A percentile compares a stretch with the other conserved stretches of the same genome.
Evolutionary conservation across 2,797 vertebrate genomes (phyloP).

Genomic region (Valencia hispanica): DNA sequence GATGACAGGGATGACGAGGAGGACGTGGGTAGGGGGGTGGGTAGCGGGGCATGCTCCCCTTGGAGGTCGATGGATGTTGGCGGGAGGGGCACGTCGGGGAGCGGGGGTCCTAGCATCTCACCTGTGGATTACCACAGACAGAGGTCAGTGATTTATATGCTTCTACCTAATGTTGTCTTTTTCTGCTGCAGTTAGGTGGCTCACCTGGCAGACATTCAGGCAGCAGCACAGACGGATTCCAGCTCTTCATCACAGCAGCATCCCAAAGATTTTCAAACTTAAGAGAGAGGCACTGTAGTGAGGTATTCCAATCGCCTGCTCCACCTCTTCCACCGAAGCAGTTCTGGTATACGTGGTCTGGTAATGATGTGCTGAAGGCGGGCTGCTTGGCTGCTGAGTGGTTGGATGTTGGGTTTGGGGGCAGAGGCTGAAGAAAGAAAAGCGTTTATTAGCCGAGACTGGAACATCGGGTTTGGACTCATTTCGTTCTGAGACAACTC

Average conservation of each 20-base stretch:
- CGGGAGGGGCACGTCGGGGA: slow-evolving; percentile 87
- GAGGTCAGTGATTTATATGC: not conserved
- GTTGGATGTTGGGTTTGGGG: slow-evolving; percentile 88
- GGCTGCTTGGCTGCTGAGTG: slow-evolving; percentile 92
- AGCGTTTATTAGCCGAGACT: slow-evolving; percentile 5
- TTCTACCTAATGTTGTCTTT: not conserved
- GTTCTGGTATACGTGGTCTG: slow-evolving; percentile 95
- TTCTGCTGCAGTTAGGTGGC: slow-evolving; percentile 1
- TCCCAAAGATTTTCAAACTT: slow-evolving; percentile 99
- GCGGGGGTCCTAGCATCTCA: slow-evolving; percentile 89
- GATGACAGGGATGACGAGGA: slow-evolving; percentile 67
- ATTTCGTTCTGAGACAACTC: not conserved
- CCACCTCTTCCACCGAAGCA: slow-evolving; percentile 90
- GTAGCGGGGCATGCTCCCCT: slow-evolving; percentile 63
- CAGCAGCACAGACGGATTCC: slow-evolving; percentile 92
- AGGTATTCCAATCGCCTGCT: slow-evolving; percentile 93
- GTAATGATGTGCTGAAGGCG: slow-evolving; percentile 91
- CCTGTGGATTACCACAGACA: slow-evolving; percentile 71
- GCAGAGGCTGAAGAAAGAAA: slow-evolving; percentile 83
- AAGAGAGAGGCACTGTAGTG: slow-evolving; percentile 85
- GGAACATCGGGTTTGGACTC: slow-evolving; percentile 9
- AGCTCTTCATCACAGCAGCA: slow-evolving; percentile 97
- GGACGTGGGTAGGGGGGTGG: slow-evolving; percentile 59
- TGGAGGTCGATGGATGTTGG: slow-evolving; percentile 81
- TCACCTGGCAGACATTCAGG: slow-evolving; percentile 95